Evolutionary conservation across 2,113 vertebrate species (phyloP), one percentile per base, ranked within the genome.

Genomic region (Cyprinodon tularosa): DNA sequence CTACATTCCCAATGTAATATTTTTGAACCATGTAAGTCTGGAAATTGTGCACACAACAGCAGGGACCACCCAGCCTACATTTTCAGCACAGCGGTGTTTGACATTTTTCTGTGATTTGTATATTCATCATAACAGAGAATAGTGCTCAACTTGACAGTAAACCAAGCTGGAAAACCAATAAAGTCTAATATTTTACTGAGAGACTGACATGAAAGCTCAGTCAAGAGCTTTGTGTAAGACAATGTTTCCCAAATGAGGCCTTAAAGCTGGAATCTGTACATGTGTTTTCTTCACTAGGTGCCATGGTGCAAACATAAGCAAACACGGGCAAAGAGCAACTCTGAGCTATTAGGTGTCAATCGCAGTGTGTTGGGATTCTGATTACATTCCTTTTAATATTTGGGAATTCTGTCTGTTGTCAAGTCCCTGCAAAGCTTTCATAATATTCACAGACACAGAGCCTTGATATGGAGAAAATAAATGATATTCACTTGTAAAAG

Each of bases 371-470:
- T 36, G 78, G 83, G 85, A 90, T 90, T 90, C 84, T 66, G 57
- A 83, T 86, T 42, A 66, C 68, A 83, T 15, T 53, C 71, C 62
- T 50, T 48, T 73, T 39, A 64, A 77, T 76, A 74, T 62, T 39
- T 48, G 71, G 73, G 71, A 86, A 79, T 71, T 72, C 59, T 76
- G 77, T 89, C 89, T 89, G 78, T 89, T 90, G 82, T 90, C 81
- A 64, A 22, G 53, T 38, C 37, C 17, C 60, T 36, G 36, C 45
- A n/a, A 6, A 44, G 40, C 14, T 12, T 71, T 38, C 17, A 12
- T 68, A 22, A 53, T 29, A 57, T 13, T 44, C 39, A 45, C 20
- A 20, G 36, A 47, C 62, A 59, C 64, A 57, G 50, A 8, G 17
- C 14, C 71, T 63, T 44, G 57, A 73, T 12, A 38, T 3, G 72